A percentile compares a stretch with the other conserved stretches of the same genome.
Evolutionary conservation across 1,140 invertebrate species (phyloP).

Genomic region (Heliothis subflexa): DNA sequence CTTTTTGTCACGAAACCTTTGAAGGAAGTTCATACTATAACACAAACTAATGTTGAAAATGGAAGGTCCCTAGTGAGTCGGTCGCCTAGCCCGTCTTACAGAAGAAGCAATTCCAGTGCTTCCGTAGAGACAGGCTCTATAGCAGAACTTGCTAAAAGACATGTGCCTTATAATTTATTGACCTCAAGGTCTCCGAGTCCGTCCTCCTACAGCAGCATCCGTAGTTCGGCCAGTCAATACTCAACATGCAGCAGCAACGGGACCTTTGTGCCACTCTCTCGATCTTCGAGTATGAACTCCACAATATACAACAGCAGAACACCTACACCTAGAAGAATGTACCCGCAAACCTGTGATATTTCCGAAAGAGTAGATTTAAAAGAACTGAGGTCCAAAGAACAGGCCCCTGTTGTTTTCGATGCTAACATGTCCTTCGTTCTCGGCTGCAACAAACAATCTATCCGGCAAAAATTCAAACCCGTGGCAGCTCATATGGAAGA

Average conservation of each 20-base stretch:
- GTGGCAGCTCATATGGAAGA: conserved; percentile 91
- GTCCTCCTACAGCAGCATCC: conserved; percentile 76
- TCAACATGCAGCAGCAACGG: conserved; percentile 83
- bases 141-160: conserved; percentile 79
- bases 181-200: conserved; percentile 82
- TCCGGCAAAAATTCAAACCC: conserved; percentile 89
- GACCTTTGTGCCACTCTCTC: conserved; percentile 75
- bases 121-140: conserved; percentile 84
- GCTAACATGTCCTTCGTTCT: conserved; percentile 93
- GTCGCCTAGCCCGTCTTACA: conserved; percentile 80
- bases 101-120: conserved; percentile 71
- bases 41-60: conserved; percentile 67
- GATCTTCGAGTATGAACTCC: conserved; percentile 81
- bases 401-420: conserved; percentile 92
- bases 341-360: conserved; percentile 87
- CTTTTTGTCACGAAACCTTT: conserved; percentile 81
- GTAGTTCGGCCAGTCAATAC: conserved; percentile 79
- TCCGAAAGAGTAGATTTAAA: conserved; percentile 83
- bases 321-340: conserved; percentile 88
- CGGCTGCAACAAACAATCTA: conserved; percentile 89
- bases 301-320: conserved; percentile 76
- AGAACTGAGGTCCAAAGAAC: conserved; percentile 88
- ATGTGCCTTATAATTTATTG: conserved; percentile 68
- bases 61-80: conserved; percentile 68
- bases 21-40: conserved; percentile 81